phyloP scores from a whole-genome alignment of 2,113 vertebrate genomes.

The Uropsilus gracilis region DNA sequence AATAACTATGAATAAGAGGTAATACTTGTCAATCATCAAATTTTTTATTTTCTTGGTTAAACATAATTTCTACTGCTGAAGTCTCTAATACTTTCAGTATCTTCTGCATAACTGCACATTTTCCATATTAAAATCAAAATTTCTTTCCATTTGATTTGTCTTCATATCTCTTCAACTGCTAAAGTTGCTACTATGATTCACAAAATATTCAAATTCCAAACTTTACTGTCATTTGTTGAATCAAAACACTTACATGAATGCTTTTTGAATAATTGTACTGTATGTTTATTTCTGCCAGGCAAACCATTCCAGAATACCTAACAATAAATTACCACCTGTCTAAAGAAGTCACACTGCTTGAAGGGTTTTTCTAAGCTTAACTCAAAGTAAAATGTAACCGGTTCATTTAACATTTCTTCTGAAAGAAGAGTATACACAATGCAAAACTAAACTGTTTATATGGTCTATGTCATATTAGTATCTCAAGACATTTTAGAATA shows the following conservation, averaged over 20 bases:
- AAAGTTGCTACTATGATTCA: constrained; percentile 50
- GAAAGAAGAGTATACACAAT: not conserved
- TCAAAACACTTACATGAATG: constrained; percentile 73
- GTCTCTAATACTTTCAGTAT: constrained; percentile 36
- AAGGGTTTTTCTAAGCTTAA: constrained; percentile 57
- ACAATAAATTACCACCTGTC: constrained; percentile 79
- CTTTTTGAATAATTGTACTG: constrained; percentile 64
- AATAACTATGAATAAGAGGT: constrained; percentile 38
- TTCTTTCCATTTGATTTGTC: constrained; percentile 68
- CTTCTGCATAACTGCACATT: constrained; percentile 73
- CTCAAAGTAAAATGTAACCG: constrained; percentile 57
- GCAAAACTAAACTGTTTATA: constrained; percentile 32
- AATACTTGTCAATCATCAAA: constrained; percentile 64
- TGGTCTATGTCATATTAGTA: constrained; percentile 27
- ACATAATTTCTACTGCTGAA: constrained; percentile 62
- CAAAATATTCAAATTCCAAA: constrained; percentile 68
- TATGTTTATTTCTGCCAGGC: constrained; percentile 70
- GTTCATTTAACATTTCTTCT: constrained; percentile 57
- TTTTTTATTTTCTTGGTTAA: constrained; percentile 53
- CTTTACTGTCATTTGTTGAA: constrained; percentile 68
- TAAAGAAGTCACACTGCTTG: constrained; percentile 69
- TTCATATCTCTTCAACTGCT: constrained; percentile 54
- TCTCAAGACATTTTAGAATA: not conserved
- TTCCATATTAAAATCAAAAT: constrained; percentile 64
- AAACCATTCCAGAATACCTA: constrained; percentile 73